A percentile compares a stretch with the other conserved stretches of the same genome.
phyloP scores from a whole-genome alignment of 2,888 invertebrate genomes.

The Drosophila pseudotalamancana region DNA sequence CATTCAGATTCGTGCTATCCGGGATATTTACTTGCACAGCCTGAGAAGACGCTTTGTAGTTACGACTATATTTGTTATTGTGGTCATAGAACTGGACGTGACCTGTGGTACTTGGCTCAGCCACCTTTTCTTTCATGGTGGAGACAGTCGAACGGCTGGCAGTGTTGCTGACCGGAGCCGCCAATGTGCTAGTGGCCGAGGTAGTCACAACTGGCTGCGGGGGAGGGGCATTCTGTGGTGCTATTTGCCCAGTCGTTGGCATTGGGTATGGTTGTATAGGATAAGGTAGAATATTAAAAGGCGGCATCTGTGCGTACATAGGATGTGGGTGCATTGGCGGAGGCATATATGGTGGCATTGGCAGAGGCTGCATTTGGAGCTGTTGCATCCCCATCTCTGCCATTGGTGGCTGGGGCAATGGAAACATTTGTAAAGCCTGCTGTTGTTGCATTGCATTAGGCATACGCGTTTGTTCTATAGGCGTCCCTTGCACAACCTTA shows the following conservation, averaged over 20 bases:
- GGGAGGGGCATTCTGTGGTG: neutral
- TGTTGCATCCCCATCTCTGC: slow-evolving; percentile 1
- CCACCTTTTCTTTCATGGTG: slow-evolving; percentile 22
- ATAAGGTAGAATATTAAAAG: slow-evolving; percentile 44
- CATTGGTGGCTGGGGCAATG: slow-evolving; percentile 13
- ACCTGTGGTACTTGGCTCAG: too few species aligned
- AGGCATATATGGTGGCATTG: slow-evolving; percentile 9
- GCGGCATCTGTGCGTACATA: slow-evolving; percentile 17
- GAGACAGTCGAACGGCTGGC: slow-evolving; percentile 33
- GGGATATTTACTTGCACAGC: slow-evolving; percentile 81
- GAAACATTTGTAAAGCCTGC: neutral
- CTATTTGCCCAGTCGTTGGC: slow-evolving; percentile 18
- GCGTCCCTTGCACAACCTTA: neutral
- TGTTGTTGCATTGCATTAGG: neutral
- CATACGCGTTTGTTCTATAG: slow-evolving; percentile 8
- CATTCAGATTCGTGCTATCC: slow-evolving; percentile 57
- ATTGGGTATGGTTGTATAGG: slow-evolving; percentile 30
- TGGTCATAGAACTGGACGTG: slow-evolving; percentile 85
- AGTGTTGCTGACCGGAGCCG: slow-evolving; percentile 1
- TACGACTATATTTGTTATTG: slow-evolving; percentile 84
- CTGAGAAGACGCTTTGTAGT: slow-evolving; percentile 76
- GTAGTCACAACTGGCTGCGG: neutral
- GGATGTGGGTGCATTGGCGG: slow-evolving; percentile 10
- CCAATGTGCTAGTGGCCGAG: neutral
- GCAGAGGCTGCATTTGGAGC: slow-evolving; percentile 10